These are phyloP conservation scores for Galeopterus variegatus DNA, from an alignment of 2,113 vertebrate species.

Conservation along the genomic window DNA sequence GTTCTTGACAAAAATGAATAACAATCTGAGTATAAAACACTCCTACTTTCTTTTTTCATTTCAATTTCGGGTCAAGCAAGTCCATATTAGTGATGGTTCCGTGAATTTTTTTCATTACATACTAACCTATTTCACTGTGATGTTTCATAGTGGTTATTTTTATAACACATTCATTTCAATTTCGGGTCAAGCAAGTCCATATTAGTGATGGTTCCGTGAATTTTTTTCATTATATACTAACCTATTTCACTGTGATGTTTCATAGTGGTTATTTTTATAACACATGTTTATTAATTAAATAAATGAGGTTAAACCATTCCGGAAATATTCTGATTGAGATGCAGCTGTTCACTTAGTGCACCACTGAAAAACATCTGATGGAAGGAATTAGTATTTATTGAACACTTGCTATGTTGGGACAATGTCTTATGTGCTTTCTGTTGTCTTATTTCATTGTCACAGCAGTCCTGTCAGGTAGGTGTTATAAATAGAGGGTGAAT, in stretches of 20 bases:
- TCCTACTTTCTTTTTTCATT: neutral
- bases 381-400: conserved; percentile 44
- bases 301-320: neutral
- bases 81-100: neutral
- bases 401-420: neutral
- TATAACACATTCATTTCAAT: neutral
- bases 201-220: neutral
- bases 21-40: neutral
- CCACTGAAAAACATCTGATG: neutral
- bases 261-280: neutral
- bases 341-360: neutral
- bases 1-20: neutral
- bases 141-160: too few species aligned
- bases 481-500: conserved; percentile 57
- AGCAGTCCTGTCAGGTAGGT: neutral
- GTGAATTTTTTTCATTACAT: neutral
- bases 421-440: neutral
- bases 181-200: neutral
- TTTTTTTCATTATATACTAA: neutral
- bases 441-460: conserved; percentile 52
- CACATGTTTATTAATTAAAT: neutral
- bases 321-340: neutral
- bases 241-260: neutral
- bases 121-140: too few species aligned
- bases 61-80: neutral